A percentile compares a stretch with the other conserved stretches of the same genome.
phyloP scores from a whole-genome alignment of 2,888 invertebrate species.

The Amblyjoppa proteus region DNA sequence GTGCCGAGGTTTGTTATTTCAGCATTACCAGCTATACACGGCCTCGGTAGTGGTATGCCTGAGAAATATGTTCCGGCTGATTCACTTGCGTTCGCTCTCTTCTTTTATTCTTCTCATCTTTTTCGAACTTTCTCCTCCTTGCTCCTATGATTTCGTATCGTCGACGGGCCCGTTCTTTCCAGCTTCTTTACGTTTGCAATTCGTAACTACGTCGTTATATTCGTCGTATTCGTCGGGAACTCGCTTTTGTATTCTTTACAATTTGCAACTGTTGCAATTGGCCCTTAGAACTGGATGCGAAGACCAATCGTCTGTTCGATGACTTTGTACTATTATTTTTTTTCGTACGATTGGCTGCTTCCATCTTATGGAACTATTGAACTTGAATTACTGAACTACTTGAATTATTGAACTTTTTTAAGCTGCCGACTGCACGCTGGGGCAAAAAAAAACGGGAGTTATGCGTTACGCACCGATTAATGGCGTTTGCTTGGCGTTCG shows the following conservation, averaged over 20 bases:
- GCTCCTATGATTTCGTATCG: not conserved
- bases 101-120: conserved; percentile 19
- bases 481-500: not conserved
- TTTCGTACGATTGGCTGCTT: not conserved
- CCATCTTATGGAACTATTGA: not conserved
- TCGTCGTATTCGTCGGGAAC: conserved; percentile 38
- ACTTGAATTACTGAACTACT: not conserved
- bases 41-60: conserved; percentile 65
- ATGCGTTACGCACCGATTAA: not conserved
- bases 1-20: conserved; percentile 78
- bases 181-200: conserved; percentile 30
- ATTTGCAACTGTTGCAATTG: conserved; percentile 11
- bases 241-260: conserved; percentile 37
- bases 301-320: conserved; percentile 10
- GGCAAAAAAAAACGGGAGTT: too few species aligned
- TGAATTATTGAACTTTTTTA: not conserved
- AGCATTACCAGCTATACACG: conserved; percentile 73
- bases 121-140: conserved; percentile 1
- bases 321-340: conserved; percentile 1
- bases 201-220: conserved; percentile 41
- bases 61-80: conserved; percentile 73
- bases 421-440: too few species aligned
- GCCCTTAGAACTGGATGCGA: not conserved
- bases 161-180: not conserved
- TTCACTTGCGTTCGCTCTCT: conserved; percentile 29